Base-by-base conservation (phyloP, 2,113 vertebrate genomes). In the Stigmatopora nigra region DNA sequence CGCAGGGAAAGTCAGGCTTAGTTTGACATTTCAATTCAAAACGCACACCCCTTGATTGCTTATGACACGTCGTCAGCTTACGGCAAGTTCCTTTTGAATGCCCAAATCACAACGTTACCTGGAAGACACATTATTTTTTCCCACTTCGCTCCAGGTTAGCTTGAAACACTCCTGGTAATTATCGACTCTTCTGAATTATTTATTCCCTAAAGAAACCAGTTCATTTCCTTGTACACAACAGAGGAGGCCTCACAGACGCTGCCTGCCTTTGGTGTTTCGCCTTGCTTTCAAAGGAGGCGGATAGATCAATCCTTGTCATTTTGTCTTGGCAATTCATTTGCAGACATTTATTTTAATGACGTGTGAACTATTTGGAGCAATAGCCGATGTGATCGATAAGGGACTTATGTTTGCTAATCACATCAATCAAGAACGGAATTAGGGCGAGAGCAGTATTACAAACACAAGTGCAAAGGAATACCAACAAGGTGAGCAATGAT, bases 111-210 rank as follows among this genome's bases (percentile, higher is more conserved):
- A 84, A 88, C 88, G 77, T 66, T 65, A 75, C 78, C 84, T 82
- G 71, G 67, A 80, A 79, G 78, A 83, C 79, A 81, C 85, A 87
- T 87, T 82, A 45, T 41, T 80, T 86, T 84, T 86, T 81, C 79
- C 80, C 71, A 70, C 80, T 78, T 82, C 71, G 70, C 59, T 73
- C 67, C 75, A 72, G 69, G 81, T 87, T 81, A 84, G 73, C 70
- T 75, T 80, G 61, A 86, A 88, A 87, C 56, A 62, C 65, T 80
- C 69, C 65, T 47, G 11, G 69, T 69, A 86, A 83, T 86, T 79
- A 81, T 73, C 20, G 22, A 67, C 61, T 67, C 58, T 15, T 80
- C 68, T 79, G 84, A 88, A 77, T 77, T 9, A 13, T 75, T 80
- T 73, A 71, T 61, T 56, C 69, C 65, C 67, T 73, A 81, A 61